Conservation (phyloP, 2,113 vertebrate genomes). For the Tonatia bakeri region DNA sequence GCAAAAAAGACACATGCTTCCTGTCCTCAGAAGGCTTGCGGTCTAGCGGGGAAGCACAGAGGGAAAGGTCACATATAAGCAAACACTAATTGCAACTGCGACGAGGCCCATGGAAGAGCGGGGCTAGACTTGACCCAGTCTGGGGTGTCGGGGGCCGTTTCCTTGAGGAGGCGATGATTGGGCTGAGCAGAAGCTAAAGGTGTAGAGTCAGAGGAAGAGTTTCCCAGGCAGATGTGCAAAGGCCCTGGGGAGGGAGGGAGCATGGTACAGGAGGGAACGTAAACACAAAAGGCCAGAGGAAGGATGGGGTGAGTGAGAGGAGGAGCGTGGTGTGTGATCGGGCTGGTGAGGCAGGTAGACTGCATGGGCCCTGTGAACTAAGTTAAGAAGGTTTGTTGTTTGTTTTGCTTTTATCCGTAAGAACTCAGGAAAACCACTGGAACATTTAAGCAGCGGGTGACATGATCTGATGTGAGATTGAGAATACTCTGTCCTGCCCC, state of each 20-base stretch:
- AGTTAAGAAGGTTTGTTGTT: background rate
- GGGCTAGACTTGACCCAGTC: background rate
- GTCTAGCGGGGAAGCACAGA: background rate
- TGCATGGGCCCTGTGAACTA: rapidly evolving
- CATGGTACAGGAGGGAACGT: background rate
- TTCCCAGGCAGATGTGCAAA: background rate
- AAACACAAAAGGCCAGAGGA: background rate
- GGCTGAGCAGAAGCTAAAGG: background rate
- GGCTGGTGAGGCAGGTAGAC: background rate
- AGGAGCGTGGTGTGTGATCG: background rate
- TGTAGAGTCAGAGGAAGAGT: background rate
- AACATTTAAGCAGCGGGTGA: background rate
- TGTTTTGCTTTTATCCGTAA: background rate
- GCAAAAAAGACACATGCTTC: background rate
- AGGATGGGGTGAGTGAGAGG: background rate
- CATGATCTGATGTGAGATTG: background rate
- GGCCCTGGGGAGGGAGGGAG: background rate
- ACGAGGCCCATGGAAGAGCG: background rate
- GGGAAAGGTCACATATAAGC: background rate
- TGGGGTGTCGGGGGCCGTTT: background rate
- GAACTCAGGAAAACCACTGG: background rate
- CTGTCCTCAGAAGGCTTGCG: background rate
- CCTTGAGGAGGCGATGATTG: background rate
- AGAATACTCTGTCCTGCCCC: background rate
- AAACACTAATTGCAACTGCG: background rate